Evolutionary conservation across 1,140 invertebrate genomes (phyloP), one percentile per base, ranked within the genome.

Genomic region (Cydia pomonella): DNA sequence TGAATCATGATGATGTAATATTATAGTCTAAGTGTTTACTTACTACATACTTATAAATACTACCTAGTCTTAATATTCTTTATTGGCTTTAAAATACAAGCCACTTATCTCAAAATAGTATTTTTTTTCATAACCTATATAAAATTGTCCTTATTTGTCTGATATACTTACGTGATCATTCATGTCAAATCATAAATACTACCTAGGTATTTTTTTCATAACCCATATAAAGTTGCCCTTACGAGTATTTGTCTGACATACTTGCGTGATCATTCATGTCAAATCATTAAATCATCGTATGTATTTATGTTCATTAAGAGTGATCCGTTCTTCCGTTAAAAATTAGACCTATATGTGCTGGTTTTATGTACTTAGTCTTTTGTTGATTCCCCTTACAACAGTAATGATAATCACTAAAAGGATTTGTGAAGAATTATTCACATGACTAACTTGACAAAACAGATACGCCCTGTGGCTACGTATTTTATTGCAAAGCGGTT

Each of bases 391-490:
- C 85, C 82, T 87, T 80, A 77, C 77, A 81, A 86, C 80, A 85
- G 79, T 89, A 92, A 92, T 92, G 89, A 92, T 91, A 92, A 92
- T 89, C 85, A 81, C 76, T 87, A 84, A 91, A 92, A 91, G 87
- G 87, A 91, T 92, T 92, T 88, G 83, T 88, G 82, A 82, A 76
- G 84, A 86, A 80, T 89, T 90, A 92, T 92, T 92, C 90, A 92
- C 89, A 86, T 90, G 83, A 91, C 80, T 92, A 78, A 84, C 81
- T 88, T 87, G 80, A 90, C 88, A 89, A 89, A 87, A 88, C 81
- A 91, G 91, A 92, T 92, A 92, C 88, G 84, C 91, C 90, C 90
- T 92, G 89, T 90, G 88, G 90, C 89, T 92, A 90, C 72, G 76
- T 72, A 63, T 73, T 82, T 81, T 82, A 81, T 86, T 82, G 72